Conservation (phyloP, 2,888 invertebrate genomes). For the Neoaliturus tenellus region DNA sequence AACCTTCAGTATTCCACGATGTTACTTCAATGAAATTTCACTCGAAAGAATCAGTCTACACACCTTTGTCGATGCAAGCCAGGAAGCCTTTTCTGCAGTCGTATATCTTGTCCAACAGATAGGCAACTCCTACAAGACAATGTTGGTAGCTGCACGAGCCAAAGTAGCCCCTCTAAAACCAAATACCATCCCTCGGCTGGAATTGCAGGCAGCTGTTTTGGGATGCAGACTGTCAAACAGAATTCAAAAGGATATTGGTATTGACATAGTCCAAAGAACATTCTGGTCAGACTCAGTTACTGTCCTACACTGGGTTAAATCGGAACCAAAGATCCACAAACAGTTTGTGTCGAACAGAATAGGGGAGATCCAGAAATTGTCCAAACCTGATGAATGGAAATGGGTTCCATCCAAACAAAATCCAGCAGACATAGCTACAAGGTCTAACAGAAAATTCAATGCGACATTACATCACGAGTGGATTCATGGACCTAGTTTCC, state of each 20-base stretch:
- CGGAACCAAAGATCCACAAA: neutral
- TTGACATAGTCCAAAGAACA: neutral
- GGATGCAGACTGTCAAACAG: neutral
- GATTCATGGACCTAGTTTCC: neutral
- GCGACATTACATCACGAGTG: neutral
- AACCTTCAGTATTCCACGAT: too few relatives aligned
- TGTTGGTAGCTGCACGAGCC: neutral
- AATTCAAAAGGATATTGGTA: neutral
- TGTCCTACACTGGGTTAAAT: constrained; percentile 1
- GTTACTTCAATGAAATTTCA: neutral
- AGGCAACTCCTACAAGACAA: neutral
- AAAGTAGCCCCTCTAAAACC: constrained; percentile 9
- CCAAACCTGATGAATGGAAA: neutral
- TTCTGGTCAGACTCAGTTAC: constrained; percentile 15
- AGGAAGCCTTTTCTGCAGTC: neutral
- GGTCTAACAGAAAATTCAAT: neutral
- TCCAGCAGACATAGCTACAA: neutral
- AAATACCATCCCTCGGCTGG: neutral
- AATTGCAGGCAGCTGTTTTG: neutral
- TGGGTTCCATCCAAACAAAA: neutral
- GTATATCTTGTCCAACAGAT: neutral
- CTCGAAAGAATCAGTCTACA: neutral
- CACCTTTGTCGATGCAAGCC: neutral
- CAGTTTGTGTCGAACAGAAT: constrained; percentile 11
- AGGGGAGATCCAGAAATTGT: neutral